phyloP scores from a whole-genome alignment of 2,888 invertebrate genomes.

The Hoplodrina blanda region DNA sequence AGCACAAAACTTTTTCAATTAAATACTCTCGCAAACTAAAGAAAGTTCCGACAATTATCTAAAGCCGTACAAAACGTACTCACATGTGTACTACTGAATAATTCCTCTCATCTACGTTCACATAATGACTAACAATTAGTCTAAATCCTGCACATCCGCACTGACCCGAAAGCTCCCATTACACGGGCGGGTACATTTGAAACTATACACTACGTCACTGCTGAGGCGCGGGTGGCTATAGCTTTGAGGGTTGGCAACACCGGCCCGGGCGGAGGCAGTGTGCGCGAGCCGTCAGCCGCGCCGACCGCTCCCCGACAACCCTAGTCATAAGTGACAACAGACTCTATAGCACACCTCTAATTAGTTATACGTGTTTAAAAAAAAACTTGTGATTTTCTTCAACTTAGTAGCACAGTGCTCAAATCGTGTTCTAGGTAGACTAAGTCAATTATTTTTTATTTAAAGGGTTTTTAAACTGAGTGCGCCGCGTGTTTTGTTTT shows the following conservation, averaged over 20 bases:
- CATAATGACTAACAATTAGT: conserved; percentile 69
- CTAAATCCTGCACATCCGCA: conserved; percentile 62
- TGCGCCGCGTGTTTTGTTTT: conserved; percentile 39
- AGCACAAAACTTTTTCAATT: neutral
- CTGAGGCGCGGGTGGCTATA: conserved; percentile 42
- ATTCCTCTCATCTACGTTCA: conserved; percentile 44
- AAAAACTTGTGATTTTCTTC: conserved; percentile 61
- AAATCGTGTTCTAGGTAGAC: conserved; percentile 34
- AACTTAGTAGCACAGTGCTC: conserved; percentile 56
- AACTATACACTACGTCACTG: conserved; percentile 57
- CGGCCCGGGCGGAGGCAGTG: conserved; percentile 88
- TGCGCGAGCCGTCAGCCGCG: conserved; percentile 85
- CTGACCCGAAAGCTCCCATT: conserved; percentile 68
- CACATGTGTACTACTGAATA: conserved; percentile 17
- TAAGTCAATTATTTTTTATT: conserved; percentile 4
- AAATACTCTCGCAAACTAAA: neutral
- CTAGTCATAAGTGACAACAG: conserved; percentile 69
- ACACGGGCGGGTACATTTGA: conserved; percentile 69
- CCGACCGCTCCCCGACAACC: conserved; percentile 77
- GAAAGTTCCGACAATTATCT: neutral
- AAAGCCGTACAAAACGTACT: conserved; percentile 14
- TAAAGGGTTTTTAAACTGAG: conserved; percentile 16
- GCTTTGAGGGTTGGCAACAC: conserved; percentile 76
- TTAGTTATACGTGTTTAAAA: conserved; percentile 71
- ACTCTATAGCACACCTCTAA: conserved; percentile 69